phyloP scores from a whole-genome alignment of 2,113 vertebrate species.

The Ictidomys tridecemlineatus region DNA sequence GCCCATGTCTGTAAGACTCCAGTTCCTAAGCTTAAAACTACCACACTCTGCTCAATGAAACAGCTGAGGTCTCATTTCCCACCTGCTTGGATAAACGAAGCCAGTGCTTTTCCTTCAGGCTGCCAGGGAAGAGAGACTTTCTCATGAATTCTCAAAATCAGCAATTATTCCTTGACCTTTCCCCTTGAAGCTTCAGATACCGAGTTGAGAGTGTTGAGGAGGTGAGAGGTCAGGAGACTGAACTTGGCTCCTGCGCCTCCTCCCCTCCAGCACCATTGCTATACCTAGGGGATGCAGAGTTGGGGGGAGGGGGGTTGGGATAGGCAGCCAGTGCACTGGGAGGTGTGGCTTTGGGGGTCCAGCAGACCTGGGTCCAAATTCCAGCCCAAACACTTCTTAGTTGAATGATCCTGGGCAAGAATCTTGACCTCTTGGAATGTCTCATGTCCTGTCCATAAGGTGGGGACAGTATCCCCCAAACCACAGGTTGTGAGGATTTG shows the following conservation, averaged over 20 bases:
- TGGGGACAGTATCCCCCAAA: not conserved
- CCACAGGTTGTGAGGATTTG: not conserved
- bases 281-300: not conserved
- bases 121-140: not conserved
- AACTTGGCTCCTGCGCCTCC: not conserved
- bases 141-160: not conserved
- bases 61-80: not conserved
- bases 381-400: not conserved
- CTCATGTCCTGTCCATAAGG: not conserved
- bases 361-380: conserved; percentile 15
- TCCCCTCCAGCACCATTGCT: not conserved
- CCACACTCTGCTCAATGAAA: not conserved
- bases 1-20: not conserved
- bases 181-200: not conserved
- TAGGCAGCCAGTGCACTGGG: not conserved
- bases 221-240: not conserved
- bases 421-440: not conserved
- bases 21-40: not conserved
- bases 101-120: not conserved
- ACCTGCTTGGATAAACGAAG: not conserved
- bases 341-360: conserved; percentile 1
- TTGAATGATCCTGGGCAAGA: not conserved
- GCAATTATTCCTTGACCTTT: not conserved
- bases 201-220: not conserved
- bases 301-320: not conserved